Conservation (phyloP, 2,888 invertebrate species). For the Bruchidius siliquastri region DNA sequence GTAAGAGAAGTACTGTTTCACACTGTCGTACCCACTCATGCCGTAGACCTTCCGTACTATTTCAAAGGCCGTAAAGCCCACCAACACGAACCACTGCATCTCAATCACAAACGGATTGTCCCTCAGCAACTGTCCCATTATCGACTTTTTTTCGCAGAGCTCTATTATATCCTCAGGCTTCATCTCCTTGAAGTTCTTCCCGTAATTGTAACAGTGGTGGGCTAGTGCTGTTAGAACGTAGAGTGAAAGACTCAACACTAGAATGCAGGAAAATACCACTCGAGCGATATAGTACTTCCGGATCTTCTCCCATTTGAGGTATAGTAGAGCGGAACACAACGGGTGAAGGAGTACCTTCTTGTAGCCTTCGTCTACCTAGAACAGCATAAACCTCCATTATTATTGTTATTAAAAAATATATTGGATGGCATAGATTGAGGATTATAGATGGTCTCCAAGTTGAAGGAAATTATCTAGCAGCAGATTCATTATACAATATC, state of each 20-base stretch:
- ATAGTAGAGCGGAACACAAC: conserved; percentile 78
- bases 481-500: too few species aligned
- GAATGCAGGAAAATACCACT: conserved; percentile 71
- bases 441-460: too few species aligned
- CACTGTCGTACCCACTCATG: conserved; percentile 73
- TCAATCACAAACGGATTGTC: conserved; percentile 73
- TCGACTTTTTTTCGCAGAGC: conserved; percentile 72
- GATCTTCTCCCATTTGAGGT: conserved; percentile 87
- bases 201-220: conserved; percentile 79
- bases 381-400: not conserved
- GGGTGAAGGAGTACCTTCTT: conserved; percentile 84
- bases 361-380: conserved; percentile 73
- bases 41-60: conserved; percentile 76
- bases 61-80: conserved; percentile 73
- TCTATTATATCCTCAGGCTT: conserved; percentile 69
- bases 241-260: conserved; percentile 71
- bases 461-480: too few species aligned
- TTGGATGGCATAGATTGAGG: too few species aligned
- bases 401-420: too few species aligned
- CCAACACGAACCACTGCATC: conserved; percentile 78
- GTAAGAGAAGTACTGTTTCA: conserved; percentile 75
- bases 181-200: conserved; percentile 59
- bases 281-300: conserved; percentile 81
- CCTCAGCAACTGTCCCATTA: conserved; percentile 67
- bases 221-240: conserved; percentile 79